A percentile compares a stretch with the other conserved stretches of the same genome.
phyloP scores from a whole-genome alignment of 2,113 vertebrate genomes.

The Cygnus atratus region DNA sequence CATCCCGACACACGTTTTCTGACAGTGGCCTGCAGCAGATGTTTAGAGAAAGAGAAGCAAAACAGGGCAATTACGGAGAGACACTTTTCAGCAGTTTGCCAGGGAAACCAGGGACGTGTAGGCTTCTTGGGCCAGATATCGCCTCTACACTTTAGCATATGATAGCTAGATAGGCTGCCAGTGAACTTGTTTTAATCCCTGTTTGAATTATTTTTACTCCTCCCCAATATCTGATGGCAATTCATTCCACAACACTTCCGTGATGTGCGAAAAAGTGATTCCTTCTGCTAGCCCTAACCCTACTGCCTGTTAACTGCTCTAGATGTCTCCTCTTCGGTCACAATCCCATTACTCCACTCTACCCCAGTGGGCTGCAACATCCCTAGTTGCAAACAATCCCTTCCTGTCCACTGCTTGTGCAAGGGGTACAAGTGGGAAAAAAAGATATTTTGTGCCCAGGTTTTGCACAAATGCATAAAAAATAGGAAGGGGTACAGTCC shows the following conservation, averaged over 20 bases:
- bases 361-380: neutral
- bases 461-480: neutral
- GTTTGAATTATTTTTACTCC: slow-evolving; percentile 6
- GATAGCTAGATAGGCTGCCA: slow-evolving; percentile 16
- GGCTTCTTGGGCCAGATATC: slow-evolving; percentile 33
- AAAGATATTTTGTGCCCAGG: neutral
- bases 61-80: slow-evolving; percentile 16
- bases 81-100: neutral
- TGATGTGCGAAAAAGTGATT: neutral
- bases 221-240: neutral
- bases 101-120: slow-evolving; percentile 12
- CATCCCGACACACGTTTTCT: neutral
- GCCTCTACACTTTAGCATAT: neutral
- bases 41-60: slow-evolving; percentile 34
- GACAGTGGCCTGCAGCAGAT: slow-evolving; percentile 61
- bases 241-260: neutral
- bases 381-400: neutral
- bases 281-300: neutral
- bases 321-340: neutral
- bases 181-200: slow-evolving; percentile 14
- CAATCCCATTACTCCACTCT: neutral
- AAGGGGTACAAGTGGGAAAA: neutral
- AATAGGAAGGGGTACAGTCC: accelerated
- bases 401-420: neutral
- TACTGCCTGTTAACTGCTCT: neutral